Base-by-base conservation (phyloP, 2,888 invertebrate species). In the Fragum fragum region DNA sequence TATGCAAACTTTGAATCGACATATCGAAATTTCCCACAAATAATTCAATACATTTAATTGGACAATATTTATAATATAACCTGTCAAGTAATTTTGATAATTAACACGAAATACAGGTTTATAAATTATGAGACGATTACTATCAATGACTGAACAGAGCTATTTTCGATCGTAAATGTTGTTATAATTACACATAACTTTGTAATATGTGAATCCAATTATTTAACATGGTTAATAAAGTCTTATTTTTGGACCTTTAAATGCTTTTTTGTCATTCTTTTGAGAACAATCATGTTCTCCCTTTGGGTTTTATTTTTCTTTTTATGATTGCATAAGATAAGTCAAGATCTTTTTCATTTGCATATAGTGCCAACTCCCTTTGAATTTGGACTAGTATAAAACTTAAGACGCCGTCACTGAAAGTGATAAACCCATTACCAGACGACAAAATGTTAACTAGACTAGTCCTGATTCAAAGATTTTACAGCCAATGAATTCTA, bases 101-200 rank as follows among this genome's bases (percentile, higher is more conserved):
- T 83, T 83, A 79, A 79, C 57, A 70, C 28, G 23, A 82, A 70
- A 76, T 75, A 61, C 61, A 76, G 63, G 76, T 55, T 59, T 66
- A 79, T 79, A 83, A 83, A 83, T 83, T 73, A 76, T 47, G 63
- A 57, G 5, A 5, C 23, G 68, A 77, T 79, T 76, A 57, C 61
- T 71, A 77, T 79, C 76, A 42, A 26, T 42, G 21, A 21, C 16
- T 66, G 66, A 66, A 42, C 42, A 66, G 36, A 36, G 66, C 36
- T 79, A 74, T 66, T 68, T 76, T 76, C 55, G 28, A 53, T 72
- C 57, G 39, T 75, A 68, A 76, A 80, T 80, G 66, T 57, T 52
- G 39, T 73, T 73, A 76, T 81, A 77, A 81, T 81, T 81, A 70
- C 57, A 69, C 72, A 73, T 72, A 74, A 69, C 69, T 42, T 55